Evolutionary conservation across 2,113 vertebrate species (phyloP).

Genomic region (Fulica atra): DNA sequence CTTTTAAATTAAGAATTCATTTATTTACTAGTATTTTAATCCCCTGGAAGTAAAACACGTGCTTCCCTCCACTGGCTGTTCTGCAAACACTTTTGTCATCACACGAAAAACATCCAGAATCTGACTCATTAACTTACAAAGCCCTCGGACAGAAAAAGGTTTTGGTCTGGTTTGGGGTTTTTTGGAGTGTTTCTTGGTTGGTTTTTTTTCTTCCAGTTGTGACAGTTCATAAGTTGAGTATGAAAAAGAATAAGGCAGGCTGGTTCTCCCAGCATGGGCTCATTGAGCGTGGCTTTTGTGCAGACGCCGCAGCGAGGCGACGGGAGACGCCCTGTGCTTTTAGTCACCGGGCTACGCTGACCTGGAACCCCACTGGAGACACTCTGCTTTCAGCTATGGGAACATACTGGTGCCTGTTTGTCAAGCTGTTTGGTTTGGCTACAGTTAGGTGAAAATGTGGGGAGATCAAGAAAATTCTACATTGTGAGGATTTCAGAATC

Average conservation of each 20-base stretch:
- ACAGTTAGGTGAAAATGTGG: background rate
- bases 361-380: background rate
- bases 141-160: background rate
- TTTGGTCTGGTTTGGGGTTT: background rate
- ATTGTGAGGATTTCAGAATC: background rate
- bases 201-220: background rate
- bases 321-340: background rate
- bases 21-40: background rate
- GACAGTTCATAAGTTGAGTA: background rate
- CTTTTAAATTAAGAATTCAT: background rate
- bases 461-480: conserved; percentile 1
- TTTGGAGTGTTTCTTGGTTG: too few relatives aligned
- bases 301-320: background rate
- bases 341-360: background rate
- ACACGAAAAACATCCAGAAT: background rate
- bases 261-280: background rate
- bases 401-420: background rate
- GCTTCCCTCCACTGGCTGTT: background rate
- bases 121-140: background rate
- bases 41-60: background rate
- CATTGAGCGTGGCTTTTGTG: background rate
- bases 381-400: background rate
- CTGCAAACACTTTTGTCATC: background rate
- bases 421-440: background rate
- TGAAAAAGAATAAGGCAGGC: background rate